phyloP scores from a whole-genome alignment of 2,888 invertebrate species.

The Esperia sulphurella region DNA sequence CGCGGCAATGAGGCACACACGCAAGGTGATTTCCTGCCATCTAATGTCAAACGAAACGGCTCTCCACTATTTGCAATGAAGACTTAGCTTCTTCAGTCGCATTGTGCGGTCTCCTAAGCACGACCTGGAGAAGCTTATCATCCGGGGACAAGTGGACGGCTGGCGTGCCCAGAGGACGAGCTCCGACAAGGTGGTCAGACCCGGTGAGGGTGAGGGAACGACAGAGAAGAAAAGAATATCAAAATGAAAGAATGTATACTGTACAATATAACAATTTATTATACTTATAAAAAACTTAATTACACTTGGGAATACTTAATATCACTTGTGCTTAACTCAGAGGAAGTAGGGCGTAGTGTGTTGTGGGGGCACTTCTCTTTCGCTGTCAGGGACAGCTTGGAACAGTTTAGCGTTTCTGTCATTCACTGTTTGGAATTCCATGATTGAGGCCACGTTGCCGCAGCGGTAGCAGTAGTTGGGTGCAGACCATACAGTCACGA shows the following conservation, averaged over 20 bases:
- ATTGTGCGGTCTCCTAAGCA: too few relatives aligned
- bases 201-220: too few relatives aligned
- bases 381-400: conserved; percentile 96
- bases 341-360: conserved; percentile 98
- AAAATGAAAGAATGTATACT: conserved; percentile 4
- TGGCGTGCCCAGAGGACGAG: too few relatives aligned
- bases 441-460: conserved; percentile 98
- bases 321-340: conserved; percentile 66
- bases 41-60: too few relatives aligned
- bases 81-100: too few relatives aligned
- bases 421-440: conserved; percentile 91
- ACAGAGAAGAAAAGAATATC: not conserved
- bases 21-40: too few relatives aligned
- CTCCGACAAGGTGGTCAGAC: too few relatives aligned
- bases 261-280: conserved; percentile 55
- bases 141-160: too few relatives aligned
- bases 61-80: too few relatives aligned
- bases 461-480: conserved; percentile 99
- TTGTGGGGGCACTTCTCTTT: conserved; percentile 94
- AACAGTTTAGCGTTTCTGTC: conserved; percentile 92
- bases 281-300: conserved; percentile 46
- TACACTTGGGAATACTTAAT: conserved; percentile 45
- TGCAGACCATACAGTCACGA: conserved; percentile 99
- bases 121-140: too few relatives aligned
- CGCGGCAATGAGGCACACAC: too few relatives aligned